Evolutionary conservation across 2,888 invertebrate genomes (phyloP), one percentile per base, ranked within the genome.

Genomic region (Norana najaformis): DNA sequence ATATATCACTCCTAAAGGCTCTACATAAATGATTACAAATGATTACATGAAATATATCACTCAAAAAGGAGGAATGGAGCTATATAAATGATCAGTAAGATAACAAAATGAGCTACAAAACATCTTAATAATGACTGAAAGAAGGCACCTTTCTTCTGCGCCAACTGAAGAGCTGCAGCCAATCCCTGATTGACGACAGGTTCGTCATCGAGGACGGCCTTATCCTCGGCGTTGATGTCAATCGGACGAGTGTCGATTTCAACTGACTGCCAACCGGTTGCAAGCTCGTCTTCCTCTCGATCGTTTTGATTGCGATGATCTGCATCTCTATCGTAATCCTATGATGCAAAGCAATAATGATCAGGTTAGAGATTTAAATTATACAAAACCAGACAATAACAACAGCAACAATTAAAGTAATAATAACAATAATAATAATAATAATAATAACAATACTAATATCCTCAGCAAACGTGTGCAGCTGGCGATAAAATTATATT

Each of bases 161-260:
- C 99, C 92, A 99, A 95, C 93, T 97, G 96, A 91, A 99, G 96
- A 30, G 99, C 98, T 92, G 97, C 98, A 88, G 97, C 98, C 91
- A 99, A 97, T 89, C 99, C 99, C n/a, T 89, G 90, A 91, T 97
- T 93, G n/a, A 94, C 97, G 89, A 98, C 96, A 1, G 98, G 98
- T 95, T 99, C 99, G 92, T 98, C 98, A 94, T 98, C 98, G 93
- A 99, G 95, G 92, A 97, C 97, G 92, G 96, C 96, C 35, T 93
- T 93, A 41, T 95, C 95, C 90, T 94, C 90, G 85, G 93, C 93
- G 93, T 94, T 92, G 90, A 95, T 94, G 90, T 94, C 94, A 23
- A 94, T 94, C 82, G 94, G 94, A 88, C 93, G 93, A 18, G 93
- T 94, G 94, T 96, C 96, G 91, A 96, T 95, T 93, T 97, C 97